A percentile compares a stretch with the other conserved stretches of the same genome.
These are phyloP conservation scores for Lasioglossum vierecki DNA, from an alignment of 2,888 invertebrate species.

Conservation along the genomic window DNA sequence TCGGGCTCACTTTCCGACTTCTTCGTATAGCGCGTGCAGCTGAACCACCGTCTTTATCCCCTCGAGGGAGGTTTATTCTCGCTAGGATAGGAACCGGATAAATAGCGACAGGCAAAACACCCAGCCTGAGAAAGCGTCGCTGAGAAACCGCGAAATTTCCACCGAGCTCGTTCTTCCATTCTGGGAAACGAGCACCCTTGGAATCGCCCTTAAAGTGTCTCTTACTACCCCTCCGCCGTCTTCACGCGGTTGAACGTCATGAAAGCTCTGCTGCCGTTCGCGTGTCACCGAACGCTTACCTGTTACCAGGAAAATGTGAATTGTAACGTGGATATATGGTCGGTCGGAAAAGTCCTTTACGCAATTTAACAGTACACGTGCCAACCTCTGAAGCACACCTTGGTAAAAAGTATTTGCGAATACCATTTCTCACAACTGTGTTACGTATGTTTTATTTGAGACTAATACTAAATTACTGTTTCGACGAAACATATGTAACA, in stretches of 20 bases:
- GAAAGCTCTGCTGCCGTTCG: background rate
- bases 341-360: background rate
- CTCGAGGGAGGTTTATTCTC: slow-evolving; percentile 53
- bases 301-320: background rate
- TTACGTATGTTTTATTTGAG: no score
- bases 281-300: background rate
- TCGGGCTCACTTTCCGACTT: slow-evolving; percentile 46
- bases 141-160: slow-evolving; percentile 61
- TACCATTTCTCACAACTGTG: no score
- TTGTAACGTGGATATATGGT: background rate
- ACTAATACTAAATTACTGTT: no score
- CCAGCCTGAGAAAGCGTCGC: slow-evolving; percentile 16
- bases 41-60: slow-evolving; percentile 57
- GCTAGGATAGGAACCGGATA: slow-evolving; percentile 30
- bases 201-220: background rate
- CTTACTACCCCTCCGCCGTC: background rate
- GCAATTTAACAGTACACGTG: background rate
- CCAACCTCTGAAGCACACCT: background rate
- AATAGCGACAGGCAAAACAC: slow-evolving; percentile 31
- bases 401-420: no score
- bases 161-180: slow-evolving; percentile 1
- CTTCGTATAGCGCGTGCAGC: slow-evolving; percentile 19
- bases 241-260: background rate
- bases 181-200: background rate
- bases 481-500: no score